Base-by-base conservation (phyloP, 1,140 invertebrate species). In the Platyscapa corneri region DNA sequence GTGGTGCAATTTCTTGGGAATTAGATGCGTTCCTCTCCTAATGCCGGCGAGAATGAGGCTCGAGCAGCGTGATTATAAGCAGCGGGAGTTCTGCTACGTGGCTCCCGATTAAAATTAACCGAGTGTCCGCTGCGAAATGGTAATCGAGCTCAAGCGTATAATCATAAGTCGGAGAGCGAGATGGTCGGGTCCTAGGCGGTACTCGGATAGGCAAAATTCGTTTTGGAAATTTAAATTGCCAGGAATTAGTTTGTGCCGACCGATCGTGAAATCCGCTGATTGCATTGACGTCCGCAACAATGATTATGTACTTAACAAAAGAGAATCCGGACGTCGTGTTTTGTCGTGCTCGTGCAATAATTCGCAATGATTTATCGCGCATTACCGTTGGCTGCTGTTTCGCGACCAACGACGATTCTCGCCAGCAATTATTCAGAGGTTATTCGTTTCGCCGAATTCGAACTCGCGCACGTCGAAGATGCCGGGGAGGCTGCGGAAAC, bases 101-200 rank as follows among this genome's bases (percentile, higher is more conserved):
- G 76, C 76, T 79, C 64, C 83, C 46, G 83, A 84, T 84, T 37
- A 79, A 84, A 84, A 84, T 79, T 78, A 34, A n/a, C 74, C 60
- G 39, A 32, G 42, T 18, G 8, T 42, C 60, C 27, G 37, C 27
- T 14, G 53, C 78, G 37, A 27, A 82, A 34, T 27, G 42, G 79
- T 34, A 82, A 49, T 53, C 65, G 65, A 32, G 32, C 8, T 2
- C 65, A 12, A 39, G 74, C 56, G 60, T 83, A 65, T 77, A 83
- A 77, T 77, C 74, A 77, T 23, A n/a, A 46, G 42, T 32, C 30
- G 20, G 53, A 7, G 20, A 1, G 56, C 0, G 23, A 49, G 20
- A 1, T 74, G 0, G 32, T 49, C 16, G 23, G 34, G 42, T 27
- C n/a, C 72, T 39, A n/a, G 46, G 8, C 32, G 20, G 30, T 18